These are phyloP conservation scores for Stichopus chloronotus DNA, from an alignment of 35 echinoderm and acorn worm genomes.

Conservation along the genomic window DNA sequence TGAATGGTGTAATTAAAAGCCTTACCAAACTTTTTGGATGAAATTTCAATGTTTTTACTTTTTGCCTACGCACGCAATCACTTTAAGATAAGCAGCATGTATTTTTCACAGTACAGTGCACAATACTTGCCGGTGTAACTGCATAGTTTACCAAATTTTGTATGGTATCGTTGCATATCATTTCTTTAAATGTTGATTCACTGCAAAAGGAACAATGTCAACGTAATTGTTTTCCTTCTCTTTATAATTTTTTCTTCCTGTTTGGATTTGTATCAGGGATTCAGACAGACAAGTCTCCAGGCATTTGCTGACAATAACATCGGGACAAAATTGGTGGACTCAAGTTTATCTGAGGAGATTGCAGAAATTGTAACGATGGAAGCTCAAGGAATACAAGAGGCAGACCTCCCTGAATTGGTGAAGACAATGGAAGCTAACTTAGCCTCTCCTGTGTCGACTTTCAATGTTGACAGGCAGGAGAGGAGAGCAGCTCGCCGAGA, in stretches of 20 bases:
- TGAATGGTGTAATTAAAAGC: too few relatives aligned
- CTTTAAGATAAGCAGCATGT: too few relatives aligned
- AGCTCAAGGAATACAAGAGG: too few relatives aligned
- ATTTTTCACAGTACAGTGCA: too few relatives aligned
- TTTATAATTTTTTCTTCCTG: background rate
- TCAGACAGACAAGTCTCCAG: background rate
- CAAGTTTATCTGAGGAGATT: background rate
- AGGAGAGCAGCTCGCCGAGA: background rate
- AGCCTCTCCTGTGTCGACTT: constrained; percentile 15
- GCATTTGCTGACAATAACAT: constrained; percentile 1
- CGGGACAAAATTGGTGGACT: constrained; percentile 21
- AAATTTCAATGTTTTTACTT: too few relatives aligned
- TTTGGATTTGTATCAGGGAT: background rate
- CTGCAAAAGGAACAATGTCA: too few relatives aligned
- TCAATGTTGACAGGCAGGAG: background rate
- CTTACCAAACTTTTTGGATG: too few relatives aligned
- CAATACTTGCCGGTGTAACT: too few relatives aligned
- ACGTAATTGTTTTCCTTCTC: background rate
- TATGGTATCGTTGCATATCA: too few relatives aligned
- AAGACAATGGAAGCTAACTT: background rate
- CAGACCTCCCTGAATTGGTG: background rate
- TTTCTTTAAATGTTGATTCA: too few relatives aligned
- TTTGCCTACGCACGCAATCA: too few relatives aligned
- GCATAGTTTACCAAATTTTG: too few relatives aligned
- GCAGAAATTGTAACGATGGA: background rate